Base-by-base conservation (phyloP, 2,113 vertebrate genomes). In the Turnix velox region DNA sequence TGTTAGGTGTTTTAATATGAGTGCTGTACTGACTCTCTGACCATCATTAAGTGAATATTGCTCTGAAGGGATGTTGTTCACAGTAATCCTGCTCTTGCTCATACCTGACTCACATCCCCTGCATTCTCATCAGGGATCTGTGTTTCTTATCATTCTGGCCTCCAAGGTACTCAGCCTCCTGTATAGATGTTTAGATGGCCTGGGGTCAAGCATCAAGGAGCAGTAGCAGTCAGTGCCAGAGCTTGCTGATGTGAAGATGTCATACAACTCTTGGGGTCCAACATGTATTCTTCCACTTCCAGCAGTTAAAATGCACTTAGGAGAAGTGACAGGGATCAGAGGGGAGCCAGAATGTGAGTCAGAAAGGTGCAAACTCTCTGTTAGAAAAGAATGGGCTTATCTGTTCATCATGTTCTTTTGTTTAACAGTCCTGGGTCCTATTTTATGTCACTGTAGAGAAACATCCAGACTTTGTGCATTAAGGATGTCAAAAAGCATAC, bases 71-170 rank as follows among this genome's bases (percentile, higher is more conserved):
- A 27, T 80, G 59, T 88, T 87, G 77, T 63, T 90, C 83, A 71
- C 86, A 71, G 51, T 69, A 78, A 67, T 87, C 65, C 71, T 48
- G 55, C 73, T 90, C 89, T 94, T 91, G 93, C 87, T 95, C 91
- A 90, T 78, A 33, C 7, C 89, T 95, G 94, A 95, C 84, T 96
- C 95, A 87, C 3, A 2, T 58, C 73, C 88, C 46, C 59, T 87
- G 80, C 7, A 0, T 81, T 87, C 40, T 73, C 84, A 31, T 43
- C 18, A 28, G 84, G 55, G 69, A 78, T 81, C 76, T 87, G 24
- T 66, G n/a, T 74, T 77, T 90, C 71, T 69, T 66, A 59, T 45
- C 69, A 58, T 78, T 67, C 48, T 33, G 17, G 81, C 73, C 84
- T 88, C 80, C 43, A 67, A 91, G 48, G 65, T 88, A 55, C 35